Evolutionary conservation across 2,113 vertebrate genomes (phyloP).

Genomic region (Daphoenositta chrysoptera): DNA sequence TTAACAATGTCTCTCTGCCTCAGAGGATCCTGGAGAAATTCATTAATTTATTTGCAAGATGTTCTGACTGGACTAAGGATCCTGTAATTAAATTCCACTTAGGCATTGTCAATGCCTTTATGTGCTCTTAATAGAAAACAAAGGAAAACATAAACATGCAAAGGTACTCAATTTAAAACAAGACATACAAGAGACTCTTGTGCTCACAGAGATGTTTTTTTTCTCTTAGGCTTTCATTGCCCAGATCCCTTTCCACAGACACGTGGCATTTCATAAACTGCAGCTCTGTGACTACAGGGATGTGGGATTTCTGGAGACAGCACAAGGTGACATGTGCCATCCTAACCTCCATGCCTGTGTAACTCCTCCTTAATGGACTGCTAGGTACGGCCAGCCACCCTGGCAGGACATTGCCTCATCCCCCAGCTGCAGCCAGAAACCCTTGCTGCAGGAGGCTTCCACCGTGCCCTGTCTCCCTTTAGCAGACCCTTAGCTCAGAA

Average conservation of each 20-base stretch:
- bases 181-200: neutral
- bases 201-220: neutral
- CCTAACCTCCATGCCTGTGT: neutral
- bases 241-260: neutral
- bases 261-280: neutral
- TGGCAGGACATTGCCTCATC: neutral
- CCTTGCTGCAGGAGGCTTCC: neutral
- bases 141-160: neutral
- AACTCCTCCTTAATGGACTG: neutral
- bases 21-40: neutral
- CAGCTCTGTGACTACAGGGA: neutral
- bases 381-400: no score
- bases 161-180: neutral
- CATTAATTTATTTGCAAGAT: neutral
- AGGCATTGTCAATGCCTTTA: neutral
- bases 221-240: neutral
- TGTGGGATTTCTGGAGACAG: neutral
- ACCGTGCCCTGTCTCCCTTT: fast-evolving
- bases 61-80: neutral
- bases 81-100: neutral
- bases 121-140: neutral
- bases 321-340: neutral
- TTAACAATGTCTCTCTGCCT: neutral
- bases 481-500: neutral
- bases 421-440: fast-evolving